Conservation (phyloP, 1,140 invertebrate genomes). For the Lepidotrigona ventralis region DNA sequence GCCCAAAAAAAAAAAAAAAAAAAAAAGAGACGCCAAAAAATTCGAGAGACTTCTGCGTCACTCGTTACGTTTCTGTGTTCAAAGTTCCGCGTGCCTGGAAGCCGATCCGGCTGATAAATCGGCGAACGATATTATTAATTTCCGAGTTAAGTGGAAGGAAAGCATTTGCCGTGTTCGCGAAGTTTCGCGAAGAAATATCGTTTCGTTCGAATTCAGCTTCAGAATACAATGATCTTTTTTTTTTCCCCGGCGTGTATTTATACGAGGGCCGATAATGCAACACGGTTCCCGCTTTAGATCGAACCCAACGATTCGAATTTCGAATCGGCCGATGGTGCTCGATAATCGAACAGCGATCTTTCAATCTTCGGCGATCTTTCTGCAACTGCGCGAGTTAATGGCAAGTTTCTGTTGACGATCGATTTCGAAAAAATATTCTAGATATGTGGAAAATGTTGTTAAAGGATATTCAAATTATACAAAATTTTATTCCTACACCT, state of each 20-base stretch:
- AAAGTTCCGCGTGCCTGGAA: conserved; percentile 2
- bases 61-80: not conserved
- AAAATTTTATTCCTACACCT: too few relatives aligned
- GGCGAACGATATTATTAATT: conserved; percentile 11
- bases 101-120: conserved; percentile 6
- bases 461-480: too few relatives aligned
- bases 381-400: not conserved
- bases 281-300: conserved; percentile 10
- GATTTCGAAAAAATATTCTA: not conserved
- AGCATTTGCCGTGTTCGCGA: too few relatives aligned
- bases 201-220: too few relatives aligned
- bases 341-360: not conserved
- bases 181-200: not conserved
- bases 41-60: not conserved
- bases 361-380: not conserved
- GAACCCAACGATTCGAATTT: not conserved
- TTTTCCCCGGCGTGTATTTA: not conserved
- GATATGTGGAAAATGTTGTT: not conserved
- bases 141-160: not conserved
- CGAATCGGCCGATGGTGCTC: not conserved
- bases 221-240: not conserved
- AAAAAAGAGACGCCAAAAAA: not conserved
- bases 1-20: too few relatives aligned
- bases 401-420: too few relatives aligned
- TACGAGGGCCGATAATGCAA: not conserved